These are phyloP conservation scores for Proteles cristata DNA, from an alignment of 2,113 vertebrate species.

Conservation along the genomic window DNA sequence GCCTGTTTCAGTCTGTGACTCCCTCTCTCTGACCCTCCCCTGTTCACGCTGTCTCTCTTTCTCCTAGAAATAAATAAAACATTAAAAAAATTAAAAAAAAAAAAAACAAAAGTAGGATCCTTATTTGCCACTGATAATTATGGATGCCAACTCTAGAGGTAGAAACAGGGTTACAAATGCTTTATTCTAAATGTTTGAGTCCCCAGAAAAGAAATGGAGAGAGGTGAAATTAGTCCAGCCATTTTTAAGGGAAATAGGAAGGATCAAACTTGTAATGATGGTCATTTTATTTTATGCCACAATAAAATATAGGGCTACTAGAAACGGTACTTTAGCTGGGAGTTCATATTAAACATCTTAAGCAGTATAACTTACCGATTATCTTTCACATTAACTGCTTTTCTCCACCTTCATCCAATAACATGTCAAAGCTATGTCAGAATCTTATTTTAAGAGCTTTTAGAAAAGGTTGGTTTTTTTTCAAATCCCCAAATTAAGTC, in stretches of 20 bases:
- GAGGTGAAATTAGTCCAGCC: neutral
- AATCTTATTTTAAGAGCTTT: constrained; percentile 30
- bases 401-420: neutral
- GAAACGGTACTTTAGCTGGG: neutral
- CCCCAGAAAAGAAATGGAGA: constrained; percentile 26
- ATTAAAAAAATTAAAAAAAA: too few relatives aligned
- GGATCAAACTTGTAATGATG: constrained; percentile 1
- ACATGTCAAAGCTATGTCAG: neutral
- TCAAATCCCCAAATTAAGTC: neutral
- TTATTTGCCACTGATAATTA: constrained; percentile 41
- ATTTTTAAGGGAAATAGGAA: constrained; percentile 51
- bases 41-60: too few relatives aligned
- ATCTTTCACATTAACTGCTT: constrained; percentile 35
- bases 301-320: constrained; percentile 46
- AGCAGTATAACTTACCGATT: neutral
- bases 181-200: constrained; percentile 45
- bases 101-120: too few relatives aligned
- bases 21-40: too few relatives aligned
- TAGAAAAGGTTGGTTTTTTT: neutral
- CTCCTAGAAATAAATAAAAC: too few relatives aligned
- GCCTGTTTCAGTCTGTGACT: too few relatives aligned
- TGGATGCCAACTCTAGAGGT: neutral
- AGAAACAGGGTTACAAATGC: constrained; percentile 36
- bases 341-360: constrained; percentile 57
- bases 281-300: constrained; percentile 42